These are phyloP conservation scores for Drusus annulatus DNA, from an alignment of 1,140 invertebrate species.

Conservation along the genomic window DNA sequence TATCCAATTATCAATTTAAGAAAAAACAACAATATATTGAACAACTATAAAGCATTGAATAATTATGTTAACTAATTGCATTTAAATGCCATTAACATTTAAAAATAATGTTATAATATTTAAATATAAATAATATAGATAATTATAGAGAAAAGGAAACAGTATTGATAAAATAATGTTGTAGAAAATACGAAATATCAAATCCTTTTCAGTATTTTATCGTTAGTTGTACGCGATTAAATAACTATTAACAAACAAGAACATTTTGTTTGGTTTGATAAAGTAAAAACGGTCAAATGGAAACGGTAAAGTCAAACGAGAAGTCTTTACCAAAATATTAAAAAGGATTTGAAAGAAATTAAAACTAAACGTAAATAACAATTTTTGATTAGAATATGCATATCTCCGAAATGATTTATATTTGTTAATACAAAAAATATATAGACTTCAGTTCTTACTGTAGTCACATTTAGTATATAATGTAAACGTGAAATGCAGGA, in stretches of 20 bases:
- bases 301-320: not conserved
- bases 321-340: slow-evolving; percentile 4
- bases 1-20: slow-evolving; percentile 47
- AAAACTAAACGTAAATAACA: slow-evolving; percentile 29
- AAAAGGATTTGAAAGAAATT: slow-evolving; percentile 32
- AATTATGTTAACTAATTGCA: slow-evolving; percentile 56
- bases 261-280: not conserved
- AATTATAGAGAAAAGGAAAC: slow-evolving; percentile 34
- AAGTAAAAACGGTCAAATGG: not conserved
- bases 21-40: slow-evolving; percentile 58
- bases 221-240: too few species aligned
- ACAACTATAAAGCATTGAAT: slow-evolving; percentile 55
- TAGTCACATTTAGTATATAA: slow-evolving; percentile 30
- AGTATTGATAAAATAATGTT: slow-evolving; percentile 36
- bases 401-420: slow-evolving; percentile 46
- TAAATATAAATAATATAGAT: slow-evolving; percentile 50
- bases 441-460: slow-evolving; percentile 39
- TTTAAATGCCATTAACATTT: slow-evolving; percentile 53
- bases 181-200: slow-evolving; percentile 8
- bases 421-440: slow-evolving; percentile 51
- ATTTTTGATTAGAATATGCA: slow-evolving; percentile 40
- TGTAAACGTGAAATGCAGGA: slow-evolving; percentile 29
- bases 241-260: not conserved
- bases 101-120: slow-evolving; percentile 53
- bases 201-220: slow-evolving; percentile 23